phyloP scores from a whole-genome alignment of 2,888 invertebrate species.

The Quadriops clusia region DNA sequence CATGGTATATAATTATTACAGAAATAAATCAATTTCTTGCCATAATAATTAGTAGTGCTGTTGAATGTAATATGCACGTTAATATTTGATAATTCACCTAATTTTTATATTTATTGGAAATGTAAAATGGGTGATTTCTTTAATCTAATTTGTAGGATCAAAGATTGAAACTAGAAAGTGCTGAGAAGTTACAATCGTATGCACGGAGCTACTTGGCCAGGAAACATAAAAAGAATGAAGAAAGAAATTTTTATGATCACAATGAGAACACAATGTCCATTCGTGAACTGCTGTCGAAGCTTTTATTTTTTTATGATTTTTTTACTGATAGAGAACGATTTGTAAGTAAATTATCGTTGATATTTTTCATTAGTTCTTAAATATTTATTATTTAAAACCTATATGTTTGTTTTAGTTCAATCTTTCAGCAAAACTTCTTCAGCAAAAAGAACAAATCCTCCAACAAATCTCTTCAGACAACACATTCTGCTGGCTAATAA shows the following conservation, averaged over 20 bases:
- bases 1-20: too few species aligned
- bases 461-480: conserved; percentile 25
- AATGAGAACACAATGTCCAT: conserved; percentile 37
- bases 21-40: too few species aligned
- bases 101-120: too few species aligned
- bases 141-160: conserved; percentile 43
- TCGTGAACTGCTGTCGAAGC: conserved; percentile 49
- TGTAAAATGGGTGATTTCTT: conserved; percentile 1
- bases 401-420: conserved; percentile 3
- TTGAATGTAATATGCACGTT: too few species aligned
- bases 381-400: neutral
- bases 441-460: conserved; percentile 32
- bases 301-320: conserved; percentile 68
- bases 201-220: conserved; percentile 63
- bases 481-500: conserved; percentile 38
- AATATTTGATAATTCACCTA: too few species aligned
- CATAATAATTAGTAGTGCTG: too few species aligned
- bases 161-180: conserved; percentile 60
- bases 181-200: conserved; percentile 71
- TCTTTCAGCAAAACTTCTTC: too few species aligned
- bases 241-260: conserved; percentile 60
- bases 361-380: neutral
- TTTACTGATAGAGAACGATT: conserved; percentile 54
- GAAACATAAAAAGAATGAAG: conserved; percentile 51
- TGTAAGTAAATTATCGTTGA: conserved; percentile 32